Conservation (phyloP, 2,888 invertebrate species). For the Melanargia galathea region DNA sequence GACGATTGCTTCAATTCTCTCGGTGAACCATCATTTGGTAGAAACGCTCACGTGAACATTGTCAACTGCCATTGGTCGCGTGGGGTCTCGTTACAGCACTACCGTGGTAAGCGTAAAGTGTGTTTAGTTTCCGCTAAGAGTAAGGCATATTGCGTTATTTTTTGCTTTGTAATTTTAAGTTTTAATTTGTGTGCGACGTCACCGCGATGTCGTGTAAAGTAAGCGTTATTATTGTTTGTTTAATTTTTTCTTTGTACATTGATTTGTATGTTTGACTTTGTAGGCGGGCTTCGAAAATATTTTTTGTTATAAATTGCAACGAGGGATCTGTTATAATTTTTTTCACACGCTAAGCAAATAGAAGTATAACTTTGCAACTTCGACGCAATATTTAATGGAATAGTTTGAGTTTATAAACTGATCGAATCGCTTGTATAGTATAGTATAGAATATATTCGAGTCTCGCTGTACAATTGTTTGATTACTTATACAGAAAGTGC, state of each 20-base stretch:
- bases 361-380: not conserved
- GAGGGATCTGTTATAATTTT: not conserved
- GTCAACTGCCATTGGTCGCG: conserved; percentile 42
- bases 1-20: too few species aligned
- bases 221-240: not conserved
- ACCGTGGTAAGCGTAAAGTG: conserved; percentile 63
- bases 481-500: conserved; percentile 34
- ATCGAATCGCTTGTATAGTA: too few species aligned
- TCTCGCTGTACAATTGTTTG: conserved; percentile 38
- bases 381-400: not conserved
- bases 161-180: conserved; percentile 26
- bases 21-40: too few species aligned
- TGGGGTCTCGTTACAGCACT: too few species aligned
- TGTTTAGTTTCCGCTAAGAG: conserved; percentile 43
- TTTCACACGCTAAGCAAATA: too few species aligned
- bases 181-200: conserved; percentile 19
- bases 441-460: conserved; percentile 34
- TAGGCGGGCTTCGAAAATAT: conserved; percentile 11
- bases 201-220: conserved; percentile 2
- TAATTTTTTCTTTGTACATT: conserved; percentile 13
- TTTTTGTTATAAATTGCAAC: not conserved
- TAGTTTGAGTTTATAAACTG: too few species aligned
- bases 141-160: conserved; percentile 35
- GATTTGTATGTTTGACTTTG: conserved; percentile 14
- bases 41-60: too few species aligned